Percentiles rank a stretch among this genome's conserved stretches.
These are phyloP conservation scores for Musca vetustissima DNA, from an alignment of 1,140 invertebrate genomes.

Conservation along the genomic window DNA sequence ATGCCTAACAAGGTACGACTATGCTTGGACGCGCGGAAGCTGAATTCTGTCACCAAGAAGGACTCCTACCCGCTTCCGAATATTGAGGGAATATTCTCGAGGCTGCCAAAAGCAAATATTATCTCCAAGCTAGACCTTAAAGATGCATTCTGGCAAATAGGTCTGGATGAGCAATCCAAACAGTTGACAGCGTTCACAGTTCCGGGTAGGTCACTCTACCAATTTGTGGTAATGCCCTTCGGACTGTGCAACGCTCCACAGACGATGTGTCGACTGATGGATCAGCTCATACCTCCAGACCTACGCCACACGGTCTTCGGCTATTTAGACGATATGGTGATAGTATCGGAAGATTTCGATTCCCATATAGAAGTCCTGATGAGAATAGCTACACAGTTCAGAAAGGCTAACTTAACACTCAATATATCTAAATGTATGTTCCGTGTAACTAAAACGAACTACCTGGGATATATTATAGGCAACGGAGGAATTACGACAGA, in stretches of 20 bases:
- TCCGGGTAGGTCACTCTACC: slow-evolving; percentile 47
- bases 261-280: slow-evolving; percentile 10
- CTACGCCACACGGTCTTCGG: not conserved
- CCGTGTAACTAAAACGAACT: slow-evolving; percentile 31
- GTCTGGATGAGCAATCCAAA: slow-evolving; percentile 34
- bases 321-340: slow-evolving; percentile 8
- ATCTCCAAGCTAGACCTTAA: slow-evolving; percentile 54
- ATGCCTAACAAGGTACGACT: slow-evolving; percentile 33
- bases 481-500: slow-evolving; percentile 1
- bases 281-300: not conserved
- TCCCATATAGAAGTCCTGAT: not conserved
- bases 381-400: not conserved
- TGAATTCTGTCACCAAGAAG: slow-evolving; percentile 46
- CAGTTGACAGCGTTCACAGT: slow-evolving; percentile 56
- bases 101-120: slow-evolving; percentile 33
- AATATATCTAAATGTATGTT: slow-evolving; percentile 35
- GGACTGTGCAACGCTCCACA: slow-evolving; percentile 10
- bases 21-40: slow-evolving; percentile 48
- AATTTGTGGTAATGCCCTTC: slow-evolving; percentile 42
- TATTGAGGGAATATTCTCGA: slow-evolving; percentile 56
- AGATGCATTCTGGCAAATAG: slow-evolving; percentile 49
- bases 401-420: slow-evolving; percentile 42
- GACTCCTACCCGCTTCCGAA: slow-evolving; percentile 55
- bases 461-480: slow-evolving; percentile 39
- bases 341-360: not conserved